Percentiles rank a stretch among this genome's conserved stretches.
These are phyloP conservation scores for Xestobium rufovillosum DNA, from an alignment of 2,888 invertebrate genomes.

Conservation along the genomic window DNA sequence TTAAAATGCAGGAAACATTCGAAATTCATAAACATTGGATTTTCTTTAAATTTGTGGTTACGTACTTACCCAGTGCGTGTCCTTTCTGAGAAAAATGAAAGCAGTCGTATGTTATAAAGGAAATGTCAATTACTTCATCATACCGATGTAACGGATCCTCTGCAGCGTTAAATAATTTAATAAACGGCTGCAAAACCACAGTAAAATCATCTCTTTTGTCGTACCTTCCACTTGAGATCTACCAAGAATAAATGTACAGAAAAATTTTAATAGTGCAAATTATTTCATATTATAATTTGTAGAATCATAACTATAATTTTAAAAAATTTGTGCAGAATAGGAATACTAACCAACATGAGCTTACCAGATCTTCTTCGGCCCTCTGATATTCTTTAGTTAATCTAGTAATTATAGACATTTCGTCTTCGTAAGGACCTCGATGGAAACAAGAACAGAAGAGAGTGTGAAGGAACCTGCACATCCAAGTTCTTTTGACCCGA, in stretches of 20 bases:
- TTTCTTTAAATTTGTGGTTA: too few relatives aligned
- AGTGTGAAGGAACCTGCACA: slow-evolving; percentile 64
- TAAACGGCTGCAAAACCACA: slow-evolving; percentile 66
- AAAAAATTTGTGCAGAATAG: slow-evolving; percentile 4
- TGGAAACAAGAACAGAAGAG: slow-evolving; percentile 70
- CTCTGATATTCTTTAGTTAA: slow-evolving; percentile 59
- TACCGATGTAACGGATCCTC: slow-evolving; percentile 38
- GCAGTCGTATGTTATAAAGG: slow-evolving; percentile 66
- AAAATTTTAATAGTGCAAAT: not conserved
- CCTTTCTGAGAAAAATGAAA: slow-evolving; percentile 76
- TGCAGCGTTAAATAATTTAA: slow-evolving; percentile 60
- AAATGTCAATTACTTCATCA: slow-evolving; percentile 57
- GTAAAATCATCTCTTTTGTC: slow-evolving; percentile 61
- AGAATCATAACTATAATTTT: slow-evolving; percentile 1
- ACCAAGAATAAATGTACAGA: slow-evolving; percentile 18
- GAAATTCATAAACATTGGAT: too few relatives aligned
- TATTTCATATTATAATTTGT: slow-evolving; percentile 1
- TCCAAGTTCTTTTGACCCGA: slow-evolving; percentile 52
- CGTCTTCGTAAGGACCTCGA: slow-evolving; percentile 48
- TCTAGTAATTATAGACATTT: slow-evolving; percentile 51
- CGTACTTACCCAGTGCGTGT: slow-evolving; percentile 58
- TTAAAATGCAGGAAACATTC: not conserved
- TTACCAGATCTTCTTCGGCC: slow-evolving; percentile 56
- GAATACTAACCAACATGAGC: too few relatives aligned
- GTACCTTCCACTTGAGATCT: slow-evolving; percentile 58